Evolutionary conservation across 2,797 vertebrate genomes (phyloP).

Genomic region (Pempheris klunzingeri): DNA sequence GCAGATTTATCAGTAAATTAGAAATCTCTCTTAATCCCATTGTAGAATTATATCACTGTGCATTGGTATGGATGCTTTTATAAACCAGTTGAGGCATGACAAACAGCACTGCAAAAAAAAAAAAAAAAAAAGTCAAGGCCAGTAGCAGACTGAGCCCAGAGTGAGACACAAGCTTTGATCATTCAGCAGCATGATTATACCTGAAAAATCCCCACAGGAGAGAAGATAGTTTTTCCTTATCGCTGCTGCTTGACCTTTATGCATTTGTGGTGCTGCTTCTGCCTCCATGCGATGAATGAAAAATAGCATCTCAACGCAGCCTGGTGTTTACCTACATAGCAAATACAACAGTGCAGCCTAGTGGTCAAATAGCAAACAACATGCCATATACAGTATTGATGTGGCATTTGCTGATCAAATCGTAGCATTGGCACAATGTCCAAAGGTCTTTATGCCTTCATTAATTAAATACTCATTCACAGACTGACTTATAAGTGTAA

Average conservation of each 20-base stretch:
- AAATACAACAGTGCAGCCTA: constrained; percentile 76
- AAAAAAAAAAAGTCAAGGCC: constrained; percentile 34
- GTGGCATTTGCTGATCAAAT: neutral
- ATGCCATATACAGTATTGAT: neutral
- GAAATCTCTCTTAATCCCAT: constrained; percentile 17
- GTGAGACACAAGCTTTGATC: constrained; percentile 69
- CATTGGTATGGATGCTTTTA: constrained; percentile 18
- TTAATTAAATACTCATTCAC: neutral
- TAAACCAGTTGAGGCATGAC: constrained; percentile 30
- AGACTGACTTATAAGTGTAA: neutral
- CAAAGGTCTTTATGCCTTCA: neutral
- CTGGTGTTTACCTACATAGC: neutral
- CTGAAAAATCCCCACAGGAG: constrained; percentile 60
- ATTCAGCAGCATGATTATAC: constrained; percentile 71
- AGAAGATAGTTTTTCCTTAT: constrained; percentile 63
- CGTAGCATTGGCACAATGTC: neutral
- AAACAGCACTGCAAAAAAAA: constrained; percentile 30
- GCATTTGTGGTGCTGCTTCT: constrained; percentile 62
- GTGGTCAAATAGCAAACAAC: constrained; percentile 50
- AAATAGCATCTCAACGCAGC: constrained; percentile 31
- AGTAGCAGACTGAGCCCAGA: constrained; percentile 56
- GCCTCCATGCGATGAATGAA: constrained; percentile 66
- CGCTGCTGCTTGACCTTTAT: constrained; percentile 76
- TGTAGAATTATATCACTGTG: constrained; percentile 12
- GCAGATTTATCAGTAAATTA: neutral